phyloP scores from a whole-genome alignment of 1,140 invertebrate species.

The Teleogryllus occipitalis region DNA sequence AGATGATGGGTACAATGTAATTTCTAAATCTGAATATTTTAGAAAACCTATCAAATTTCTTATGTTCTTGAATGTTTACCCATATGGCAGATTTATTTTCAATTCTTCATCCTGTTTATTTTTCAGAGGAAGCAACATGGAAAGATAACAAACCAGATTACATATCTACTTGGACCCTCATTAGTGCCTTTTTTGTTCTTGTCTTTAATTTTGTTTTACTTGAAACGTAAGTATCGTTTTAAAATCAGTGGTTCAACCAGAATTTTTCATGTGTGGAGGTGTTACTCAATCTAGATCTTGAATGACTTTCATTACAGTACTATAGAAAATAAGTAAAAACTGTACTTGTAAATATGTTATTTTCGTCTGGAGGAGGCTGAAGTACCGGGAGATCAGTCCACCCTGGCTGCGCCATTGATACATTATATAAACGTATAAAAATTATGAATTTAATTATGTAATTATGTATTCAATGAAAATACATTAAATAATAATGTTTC shows the following conservation, averaged over 20 bases:
- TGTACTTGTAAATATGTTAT: too few relatives aligned
- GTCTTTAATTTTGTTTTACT: slow-evolving; percentile 84
- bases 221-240: slow-evolving; percentile 60
- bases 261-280: neutral
- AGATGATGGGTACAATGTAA: too few relatives aligned
- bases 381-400: too few relatives aligned
- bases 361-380: too few relatives aligned
- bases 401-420: neutral
- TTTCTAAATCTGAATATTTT: too few relatives aligned
- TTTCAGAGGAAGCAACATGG: slow-evolving; percentile 61
- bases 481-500: slow-evolving; percentile 22
- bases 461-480: neutral
- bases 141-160: slow-evolving; percentile 65
- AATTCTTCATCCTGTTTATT: slow-evolving; percentile 15
- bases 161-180: slow-evolving; percentile 63
- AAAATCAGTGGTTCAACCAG: neutral
- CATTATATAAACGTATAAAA: neutral
- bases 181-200: slow-evolving; percentile 74
- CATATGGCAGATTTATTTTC: neutral
- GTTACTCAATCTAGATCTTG: neutral
- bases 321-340: neutral
- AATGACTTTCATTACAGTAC: neutral
- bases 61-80: too few relatives aligned
- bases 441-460: slow-evolving; percentile 1
- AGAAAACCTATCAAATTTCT: too few relatives aligned